These are phyloP conservation scores for Amblyjoppa fuscipennis DNA, from an alignment of 2,888 invertebrate species.

Conservation along the genomic window DNA sequence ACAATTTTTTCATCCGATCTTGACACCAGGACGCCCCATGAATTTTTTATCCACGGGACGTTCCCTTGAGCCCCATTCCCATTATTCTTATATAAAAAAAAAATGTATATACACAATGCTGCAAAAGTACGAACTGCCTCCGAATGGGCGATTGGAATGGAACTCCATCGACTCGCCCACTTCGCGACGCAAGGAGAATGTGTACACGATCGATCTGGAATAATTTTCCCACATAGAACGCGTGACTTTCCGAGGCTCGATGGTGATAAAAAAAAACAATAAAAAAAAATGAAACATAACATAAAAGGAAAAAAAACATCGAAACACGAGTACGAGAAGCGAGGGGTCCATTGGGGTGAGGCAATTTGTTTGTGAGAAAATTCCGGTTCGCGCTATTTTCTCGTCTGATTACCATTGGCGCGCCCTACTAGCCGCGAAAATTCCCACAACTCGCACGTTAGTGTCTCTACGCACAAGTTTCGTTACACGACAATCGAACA, in stretches of 20 bases:
- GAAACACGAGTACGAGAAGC: background rate
- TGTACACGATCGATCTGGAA: slow-evolving; percentile 51
- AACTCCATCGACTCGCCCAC: slow-evolving; percentile 5
- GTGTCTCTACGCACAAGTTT: slow-evolving; percentile 3
- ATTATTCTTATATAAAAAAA: background rate
- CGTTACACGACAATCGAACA: slow-evolving; percentile 9
- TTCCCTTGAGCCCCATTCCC: background rate
- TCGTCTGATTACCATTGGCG: slow-evolving; percentile 61
- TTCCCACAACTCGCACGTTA: slow-evolving; percentile 20
- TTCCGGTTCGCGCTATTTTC: slow-evolving; percentile 42
- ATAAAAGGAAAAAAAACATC: slow-evolving; percentile 32
- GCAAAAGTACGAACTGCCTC: slow-evolving; percentile 22
- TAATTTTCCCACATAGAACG: slow-evolving; percentile 53
- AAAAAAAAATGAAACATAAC: background rate
- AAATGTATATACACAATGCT: background rate
- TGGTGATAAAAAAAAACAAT: slow-evolving; percentile 7
- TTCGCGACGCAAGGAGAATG: slow-evolving; percentile 39
- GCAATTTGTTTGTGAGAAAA: slow-evolving; percentile 63
- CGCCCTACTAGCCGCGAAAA: slow-evolving; percentile 50
- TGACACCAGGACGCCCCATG: background rate
- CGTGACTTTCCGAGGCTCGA: slow-evolving; percentile 23
- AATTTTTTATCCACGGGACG: background rate
- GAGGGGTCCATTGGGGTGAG: slow-evolving; percentile 43
- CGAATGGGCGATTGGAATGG: slow-evolving; percentile 29
- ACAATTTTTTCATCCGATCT: slow-evolving; percentile 2